Percentiles rank a stretch among this genome's conserved stretches.
phyloP scores from a whole-genome alignment of 2,797 vertebrate genomes.

The Babyrousa celebensis region DNA sequence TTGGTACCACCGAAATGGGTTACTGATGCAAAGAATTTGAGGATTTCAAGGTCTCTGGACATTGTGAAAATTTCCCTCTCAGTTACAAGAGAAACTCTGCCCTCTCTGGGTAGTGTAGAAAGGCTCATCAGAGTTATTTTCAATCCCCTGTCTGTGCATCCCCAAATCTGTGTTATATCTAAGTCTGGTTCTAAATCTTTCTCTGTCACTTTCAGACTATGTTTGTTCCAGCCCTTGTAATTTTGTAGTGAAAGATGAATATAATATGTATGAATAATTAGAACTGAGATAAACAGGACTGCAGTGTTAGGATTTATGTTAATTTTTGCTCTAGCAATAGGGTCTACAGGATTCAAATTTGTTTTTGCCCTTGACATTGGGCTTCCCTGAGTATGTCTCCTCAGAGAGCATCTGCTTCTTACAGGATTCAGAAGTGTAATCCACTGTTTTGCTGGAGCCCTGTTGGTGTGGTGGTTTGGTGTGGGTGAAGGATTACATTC shows the following conservation, averaged over 20 bases:
- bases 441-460: not conserved
- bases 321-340: not conserved
- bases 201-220: not conserved
- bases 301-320: not conserved
- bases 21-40: not conserved
- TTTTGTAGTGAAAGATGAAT: conserved; percentile 23
- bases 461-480: not conserved
- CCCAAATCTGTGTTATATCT: not conserved
- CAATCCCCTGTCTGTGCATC: not conserved
- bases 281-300: not conserved
- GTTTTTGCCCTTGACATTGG: not conserved
- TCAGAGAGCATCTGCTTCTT: not conserved
- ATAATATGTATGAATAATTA: not conserved
- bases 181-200: not conserved
- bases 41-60: not conserved
- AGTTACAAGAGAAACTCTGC: not conserved
- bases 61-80: not conserved
- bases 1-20: not conserved
- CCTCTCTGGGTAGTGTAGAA: not conserved
- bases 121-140: not conserved
- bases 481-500: not conserved
- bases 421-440: not conserved
- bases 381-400: not conserved
- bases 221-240: not conserved
- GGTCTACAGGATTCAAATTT: not conserved